Evolutionary conservation across 2,113 vertebrate genomes (phyloP), one percentile per base, ranked within the genome.

Genomic region (Muscicapa adusta): DNA sequence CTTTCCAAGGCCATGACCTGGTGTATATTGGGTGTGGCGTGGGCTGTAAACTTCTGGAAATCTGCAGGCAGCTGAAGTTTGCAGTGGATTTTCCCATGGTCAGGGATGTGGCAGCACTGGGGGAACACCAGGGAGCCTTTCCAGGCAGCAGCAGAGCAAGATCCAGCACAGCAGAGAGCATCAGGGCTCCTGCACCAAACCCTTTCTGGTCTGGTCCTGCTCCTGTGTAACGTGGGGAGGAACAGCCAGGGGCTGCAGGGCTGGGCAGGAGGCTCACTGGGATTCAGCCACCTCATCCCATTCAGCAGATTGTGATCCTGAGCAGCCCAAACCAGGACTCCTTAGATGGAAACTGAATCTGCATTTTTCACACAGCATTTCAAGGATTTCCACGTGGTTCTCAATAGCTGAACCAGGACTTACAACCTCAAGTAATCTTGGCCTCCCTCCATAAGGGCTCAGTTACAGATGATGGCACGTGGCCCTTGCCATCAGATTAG

Each of bases 41-140:
- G 57, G 10, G 13, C 33, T 62, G 53, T 33, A 61, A 76, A 43
- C 8, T 38, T 61, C 42, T 33, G 23, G 53, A 85, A 62, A 25
- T 25, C 53, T 33, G 23, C 58, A 53, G 24, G 33, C 43, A 53
- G 73, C 14, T 45, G 53, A 24, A 2, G 6, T 33, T 61, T 84
- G 16, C 42, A 57, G 74, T 62, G 51, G 53, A 16, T 38, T 31
- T 65, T 17, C 28, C 67, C 48, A 4, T 1, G 13, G 10, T 2
- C 4, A 0, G 50, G n/a, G 28, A 24, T 1, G 14, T 3, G 11
- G 58, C 58, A 70, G 85, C 38, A 8, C 51, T 6, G 2, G 48
- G 19, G 23, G 18, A 54, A 19, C 0, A 1, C 18, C 6, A 1
- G 0, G 0, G 63, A 43, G 24, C 48, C 61, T 48, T 63, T 16